These are phyloP conservation scores for Calameuta idolon DNA, from an alignment of 2,888 invertebrate genomes.

Conservation along the genomic window DNA sequence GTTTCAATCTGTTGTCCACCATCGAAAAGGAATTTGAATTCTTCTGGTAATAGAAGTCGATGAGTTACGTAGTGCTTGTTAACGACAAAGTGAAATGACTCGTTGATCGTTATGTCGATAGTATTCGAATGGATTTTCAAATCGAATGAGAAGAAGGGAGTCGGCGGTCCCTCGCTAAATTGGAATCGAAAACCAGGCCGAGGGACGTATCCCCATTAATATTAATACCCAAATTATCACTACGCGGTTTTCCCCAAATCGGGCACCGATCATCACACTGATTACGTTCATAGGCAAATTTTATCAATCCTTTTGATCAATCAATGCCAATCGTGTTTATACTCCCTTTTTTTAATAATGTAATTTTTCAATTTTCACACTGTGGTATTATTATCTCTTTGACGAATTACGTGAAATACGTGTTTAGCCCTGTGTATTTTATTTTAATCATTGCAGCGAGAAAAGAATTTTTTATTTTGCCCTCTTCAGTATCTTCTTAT, in stretches of 20 bases:
- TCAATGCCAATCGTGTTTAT: neutral
- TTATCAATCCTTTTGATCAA: neutral
- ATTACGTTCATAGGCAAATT: neutral
- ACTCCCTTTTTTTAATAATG: neutral
- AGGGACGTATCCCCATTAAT: constrained; percentile 17
- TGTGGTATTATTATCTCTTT: neutral
- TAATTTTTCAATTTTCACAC: too few species aligned
- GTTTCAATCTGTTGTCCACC: neutral
- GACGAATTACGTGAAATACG: neutral
- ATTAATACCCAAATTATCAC: constrained; percentile 21
- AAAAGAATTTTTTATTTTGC: too few species aligned
- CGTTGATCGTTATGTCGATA: neutral
- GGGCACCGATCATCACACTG: constrained; percentile 10
- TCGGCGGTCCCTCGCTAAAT: constrained; percentile 5
- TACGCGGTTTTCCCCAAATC: constrained; percentile 12
- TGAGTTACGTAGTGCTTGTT: neutral
- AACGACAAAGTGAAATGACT: neutral
- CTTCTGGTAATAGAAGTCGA: neutral
- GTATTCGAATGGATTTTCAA: neutral
- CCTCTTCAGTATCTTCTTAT: too few species aligned
- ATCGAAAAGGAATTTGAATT: neutral
- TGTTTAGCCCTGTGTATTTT: neutral
- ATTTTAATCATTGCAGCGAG: neutral
- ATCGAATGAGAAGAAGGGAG: neutral
- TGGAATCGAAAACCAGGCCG: neutral